Evolutionary conservation across 2,797 vertebrate genomes (phyloP).

Genomic region (Chromis chromis): DNA sequence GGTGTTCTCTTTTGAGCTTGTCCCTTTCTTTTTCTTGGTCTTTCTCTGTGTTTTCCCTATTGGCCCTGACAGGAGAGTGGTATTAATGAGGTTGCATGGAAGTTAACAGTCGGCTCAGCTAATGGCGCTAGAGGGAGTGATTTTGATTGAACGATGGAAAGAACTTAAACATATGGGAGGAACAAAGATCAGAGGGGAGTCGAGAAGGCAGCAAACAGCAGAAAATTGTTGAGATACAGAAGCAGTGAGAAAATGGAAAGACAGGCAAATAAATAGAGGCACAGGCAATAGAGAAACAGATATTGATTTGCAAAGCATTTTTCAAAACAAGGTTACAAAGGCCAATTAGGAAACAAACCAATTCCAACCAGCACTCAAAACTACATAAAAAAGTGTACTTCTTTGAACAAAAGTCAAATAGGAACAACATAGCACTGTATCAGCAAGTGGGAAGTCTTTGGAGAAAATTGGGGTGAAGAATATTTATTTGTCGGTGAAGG

Average conservation of each 20-base stretch:
- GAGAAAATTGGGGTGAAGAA: neutral
- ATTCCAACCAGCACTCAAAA: slow-evolving; percentile 36
- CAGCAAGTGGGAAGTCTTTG: neutral
- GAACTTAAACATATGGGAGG: slow-evolving; percentile 58
- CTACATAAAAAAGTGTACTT: slow-evolving; percentile 3
- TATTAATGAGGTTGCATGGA: slow-evolving; percentile 70
- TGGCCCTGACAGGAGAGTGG: slow-evolving; percentile 56
- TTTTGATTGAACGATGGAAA: slow-evolving; percentile 61
- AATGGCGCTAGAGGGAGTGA: slow-evolving; percentile 59
- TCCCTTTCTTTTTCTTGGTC: slow-evolving; percentile 41
- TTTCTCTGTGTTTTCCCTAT: slow-evolving; percentile 51
- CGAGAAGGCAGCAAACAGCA: slow-evolving; percentile 18
- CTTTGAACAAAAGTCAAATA: slow-evolving; percentile 28
- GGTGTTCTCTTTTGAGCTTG: slow-evolving; percentile 34
- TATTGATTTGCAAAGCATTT: slow-evolving; percentile 58
- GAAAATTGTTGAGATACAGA: slow-evolving; percentile 44
- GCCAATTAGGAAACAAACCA: slow-evolving; percentile 49
- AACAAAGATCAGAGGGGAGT: slow-evolving; percentile 39
- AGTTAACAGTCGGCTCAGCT: slow-evolving; percentile 58
- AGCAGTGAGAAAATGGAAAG: slow-evolving; percentile 13
- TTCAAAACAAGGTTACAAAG: slow-evolving; percentile 49
- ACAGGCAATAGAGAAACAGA: slow-evolving; percentile 18
- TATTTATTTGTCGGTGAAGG: neutral
- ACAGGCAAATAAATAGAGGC: slow-evolving; percentile 19
- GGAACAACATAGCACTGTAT: neutral